phyloP scores from a whole-genome alignment of 2,888 invertebrate species.

The Yponomeuta malinellus region DNA sequence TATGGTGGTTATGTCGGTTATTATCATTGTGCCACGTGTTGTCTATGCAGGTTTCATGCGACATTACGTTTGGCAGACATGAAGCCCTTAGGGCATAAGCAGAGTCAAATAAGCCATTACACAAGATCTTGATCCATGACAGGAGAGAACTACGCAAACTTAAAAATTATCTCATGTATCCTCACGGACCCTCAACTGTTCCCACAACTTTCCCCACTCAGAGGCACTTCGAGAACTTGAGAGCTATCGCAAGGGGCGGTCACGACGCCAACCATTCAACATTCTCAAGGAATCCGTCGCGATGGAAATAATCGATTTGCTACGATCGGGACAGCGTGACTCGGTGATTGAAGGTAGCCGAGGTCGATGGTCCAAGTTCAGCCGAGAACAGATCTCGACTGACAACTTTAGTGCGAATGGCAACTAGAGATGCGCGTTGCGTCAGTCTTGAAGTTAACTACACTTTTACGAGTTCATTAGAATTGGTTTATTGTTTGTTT shows the following conservation, averaged over 20 bases:
- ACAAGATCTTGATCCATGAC: not conserved
- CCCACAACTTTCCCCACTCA: constrained; percentile 42
- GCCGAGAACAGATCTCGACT: not conserved
- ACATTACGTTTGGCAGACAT: not conserved
- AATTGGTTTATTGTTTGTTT: not conserved
- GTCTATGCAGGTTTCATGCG: not conserved
- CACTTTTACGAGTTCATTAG: not conserved
- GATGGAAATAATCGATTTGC: constrained; percentile 43
- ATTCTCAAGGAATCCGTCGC: constrained; percentile 15
- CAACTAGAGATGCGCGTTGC: not conserved
- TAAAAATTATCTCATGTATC: constrained; percentile 14
- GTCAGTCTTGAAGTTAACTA: not conserved
- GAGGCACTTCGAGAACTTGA: not conserved
- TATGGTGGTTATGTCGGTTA: not conserved
- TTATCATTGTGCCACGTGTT: not conserved
- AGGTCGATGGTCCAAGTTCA: constrained; percentile 23
- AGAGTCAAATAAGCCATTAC: not conserved
- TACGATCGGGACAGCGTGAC: constrained; percentile 32
- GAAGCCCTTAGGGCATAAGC: not conserved
- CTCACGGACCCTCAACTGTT: constrained; percentile 23
- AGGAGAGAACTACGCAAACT: not conserved
- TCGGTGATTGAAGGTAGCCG: constrained; percentile 19
- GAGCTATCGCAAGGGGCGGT: constrained; percentile 15
- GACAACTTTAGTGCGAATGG: not conserved
- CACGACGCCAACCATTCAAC: constrained; percentile 16